These are phyloP conservation scores for Hormaphis cornu DNA, from an alignment of 1,140 invertebrate species.

Conservation along the genomic window DNA sequence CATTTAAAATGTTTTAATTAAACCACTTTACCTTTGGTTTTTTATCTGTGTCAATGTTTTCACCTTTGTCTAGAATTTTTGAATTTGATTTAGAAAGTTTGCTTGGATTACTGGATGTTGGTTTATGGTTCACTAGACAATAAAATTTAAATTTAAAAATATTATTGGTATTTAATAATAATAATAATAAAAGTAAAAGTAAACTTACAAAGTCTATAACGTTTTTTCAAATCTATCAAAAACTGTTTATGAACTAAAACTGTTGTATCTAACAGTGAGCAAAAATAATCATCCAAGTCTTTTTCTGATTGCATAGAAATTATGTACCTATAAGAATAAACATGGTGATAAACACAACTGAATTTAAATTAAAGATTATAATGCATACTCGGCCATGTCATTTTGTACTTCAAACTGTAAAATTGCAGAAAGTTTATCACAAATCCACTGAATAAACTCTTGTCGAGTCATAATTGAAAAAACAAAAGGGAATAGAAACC, in stretches of 20 bases:
- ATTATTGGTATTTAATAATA: neutral
- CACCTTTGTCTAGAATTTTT: neutral
- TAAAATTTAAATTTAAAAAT: neutral
- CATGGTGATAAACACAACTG: neutral
- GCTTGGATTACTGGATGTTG: neutral
- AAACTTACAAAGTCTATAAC: slow-evolving; percentile 28
- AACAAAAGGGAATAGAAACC: too few species aligned
- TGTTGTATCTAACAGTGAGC: slow-evolving; percentile 54
- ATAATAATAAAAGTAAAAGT: slow-evolving; percentile 19
- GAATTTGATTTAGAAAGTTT: neutral
- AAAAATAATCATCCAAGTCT: slow-evolving; percentile 61
- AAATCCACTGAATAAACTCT: slow-evolving; percentile 45
- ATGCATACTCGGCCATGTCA: slow-evolving; percentile 53
- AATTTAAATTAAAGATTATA: slow-evolving; percentile 22
- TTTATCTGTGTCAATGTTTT: neutral
- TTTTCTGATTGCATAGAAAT: slow-evolving; percentile 52
- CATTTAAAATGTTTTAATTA: neutral
- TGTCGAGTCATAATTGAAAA: neutral
- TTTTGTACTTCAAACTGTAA: slow-evolving; percentile 54
- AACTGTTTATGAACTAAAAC: too few species aligned
- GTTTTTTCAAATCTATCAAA: slow-evolving; percentile 47
- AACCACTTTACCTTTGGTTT: neutral
- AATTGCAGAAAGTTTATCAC: slow-evolving; percentile 48
- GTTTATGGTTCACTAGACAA: slow-evolving; percentile 5
- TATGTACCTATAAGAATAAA: slow-evolving; percentile 47